phyloP scores from a whole-genome alignment of 2,113 vertebrate genomes.

The Mesoclemmys tuberculata region DNA sequence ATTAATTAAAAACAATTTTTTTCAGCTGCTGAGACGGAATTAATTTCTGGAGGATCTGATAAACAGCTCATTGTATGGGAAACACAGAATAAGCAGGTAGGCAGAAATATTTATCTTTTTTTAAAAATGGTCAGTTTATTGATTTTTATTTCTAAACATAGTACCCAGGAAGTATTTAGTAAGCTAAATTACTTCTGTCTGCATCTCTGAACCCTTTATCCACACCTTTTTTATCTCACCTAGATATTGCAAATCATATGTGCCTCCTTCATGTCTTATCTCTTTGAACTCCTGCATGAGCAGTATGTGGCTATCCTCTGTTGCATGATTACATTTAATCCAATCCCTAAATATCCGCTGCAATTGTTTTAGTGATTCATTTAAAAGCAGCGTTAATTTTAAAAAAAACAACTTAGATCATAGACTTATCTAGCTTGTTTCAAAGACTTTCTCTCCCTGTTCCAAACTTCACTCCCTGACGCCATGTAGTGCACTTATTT shows the following conservation, averaged over 20 bases:
- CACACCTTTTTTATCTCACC: accelerated
- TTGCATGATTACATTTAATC: not conserved
- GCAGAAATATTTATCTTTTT: not conserved
- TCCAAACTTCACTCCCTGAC: not conserved
- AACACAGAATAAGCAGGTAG: slow-evolving; percentile 84
- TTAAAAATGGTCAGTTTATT: not conserved
- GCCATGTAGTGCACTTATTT: not conserved
- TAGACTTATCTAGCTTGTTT: not conserved
- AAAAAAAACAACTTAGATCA: not conserved
- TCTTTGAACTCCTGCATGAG: not conserved
- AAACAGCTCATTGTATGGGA: slow-evolving; percentile 90
- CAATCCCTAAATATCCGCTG: not conserved
- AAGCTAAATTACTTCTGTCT: not conserved
- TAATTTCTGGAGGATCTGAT: slow-evolving; percentile 95
- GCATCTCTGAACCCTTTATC: not conserved
- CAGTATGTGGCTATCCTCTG: not conserved
- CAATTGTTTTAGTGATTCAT: not conserved
- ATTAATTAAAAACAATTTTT: not conserved
- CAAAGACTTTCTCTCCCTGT: not conserved
- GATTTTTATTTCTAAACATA: not conserved
- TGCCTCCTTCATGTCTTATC: not conserved
- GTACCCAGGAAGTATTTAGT: not conserved
- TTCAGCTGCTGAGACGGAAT: slow-evolving; percentile 84
- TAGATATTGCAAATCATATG: accelerated
- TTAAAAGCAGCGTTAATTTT: not conserved